These are phyloP conservation scores for Girardia tigrina DNA, from an alignment of 2,888 invertebrate species.

Conservation along the genomic window DNA sequence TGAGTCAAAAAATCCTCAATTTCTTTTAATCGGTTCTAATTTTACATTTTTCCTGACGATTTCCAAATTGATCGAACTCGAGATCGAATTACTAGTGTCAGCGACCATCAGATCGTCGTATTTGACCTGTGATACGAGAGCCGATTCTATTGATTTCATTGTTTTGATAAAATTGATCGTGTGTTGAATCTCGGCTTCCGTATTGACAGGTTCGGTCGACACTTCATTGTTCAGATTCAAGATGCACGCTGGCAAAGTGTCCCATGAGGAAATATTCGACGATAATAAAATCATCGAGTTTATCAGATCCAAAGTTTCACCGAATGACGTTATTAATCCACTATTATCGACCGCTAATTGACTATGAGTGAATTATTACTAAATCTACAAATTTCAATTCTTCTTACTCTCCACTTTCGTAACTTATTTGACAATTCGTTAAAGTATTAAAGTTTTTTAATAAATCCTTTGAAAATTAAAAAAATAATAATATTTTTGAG, in stretches of 20 bases:
- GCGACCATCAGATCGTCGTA: neutral
- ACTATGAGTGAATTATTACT: neutral
- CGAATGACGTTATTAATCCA: neutral
- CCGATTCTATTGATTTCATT: neutral
- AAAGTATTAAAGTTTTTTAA: neutral
- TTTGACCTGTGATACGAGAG: neutral
- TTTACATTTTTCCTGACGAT: neutral
- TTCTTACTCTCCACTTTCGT: neutral
- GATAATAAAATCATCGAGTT: neutral
- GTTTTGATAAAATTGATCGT: neutral
- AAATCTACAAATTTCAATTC: neutral
- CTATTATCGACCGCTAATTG: neutral
- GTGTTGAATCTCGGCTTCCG: neutral
- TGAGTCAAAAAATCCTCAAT: too few species aligned
- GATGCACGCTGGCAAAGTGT: neutral
- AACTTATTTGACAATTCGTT: conserved; percentile 5
- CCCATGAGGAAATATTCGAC: neutral
- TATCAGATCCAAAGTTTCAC: neutral
- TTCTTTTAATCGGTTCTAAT: neutral
- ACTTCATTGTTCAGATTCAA: neutral
- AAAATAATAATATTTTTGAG: conserved; percentile 10
- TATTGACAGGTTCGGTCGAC: neutral
- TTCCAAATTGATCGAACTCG: neutral
- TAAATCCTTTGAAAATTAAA: conserved; percentile 14
- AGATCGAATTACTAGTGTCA: neutral